Evolutionary conservation across 2,797 vertebrate species (phyloP), one percentile per base, ranked within the genome.

Genomic region (Ctenopoma multispine): DNA sequence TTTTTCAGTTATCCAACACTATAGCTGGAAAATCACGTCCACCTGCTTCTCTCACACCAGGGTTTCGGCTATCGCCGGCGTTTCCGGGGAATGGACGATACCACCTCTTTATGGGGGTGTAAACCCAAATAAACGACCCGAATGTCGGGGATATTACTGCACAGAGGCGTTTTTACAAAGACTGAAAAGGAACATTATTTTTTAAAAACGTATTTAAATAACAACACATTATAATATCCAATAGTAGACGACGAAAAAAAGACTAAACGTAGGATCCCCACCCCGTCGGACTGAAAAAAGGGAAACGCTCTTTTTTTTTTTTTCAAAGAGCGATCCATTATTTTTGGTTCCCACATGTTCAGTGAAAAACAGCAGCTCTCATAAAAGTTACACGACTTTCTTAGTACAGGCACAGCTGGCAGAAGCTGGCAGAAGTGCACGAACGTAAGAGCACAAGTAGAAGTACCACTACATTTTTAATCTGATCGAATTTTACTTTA

Each of bases 1-100:
- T 36, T 18, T 20, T 12, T 10, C 4, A 34, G 59, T 41, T 34
- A 18, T 18, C 9, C 9, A 11, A 40, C 20, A 24, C 50, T 21
- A 31, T n/a, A 17, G 21, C 57, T 59, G 13, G 48, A 10, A 47
- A 63, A 55, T 76, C 57, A 66, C 27, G 43, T 68, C 75, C 50
- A 74, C 75, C 75, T 74, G 76, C 76, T 69, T 36, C 72, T 78
- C 43, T 51, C 6, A 20, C 75, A 38, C 82, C 63, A 61, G 67
- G 24, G 20, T 18, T 56, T 56, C 55, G 1, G 20, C 58, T 54
- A 58, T 50, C 59, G 57, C 82, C 83, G 69, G 75, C 21, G 53
- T 63, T 90, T 91, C 88, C 88, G 85, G 80, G 69, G 11, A 69
- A 18, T 20, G 78, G 81, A 62, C 29, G 24, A 75, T 80, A 82